These are phyloP conservation scores for Leptinotarsa defecta DNA, from an alignment of 1,140 invertebrate species.

Conservation along the genomic window DNA sequence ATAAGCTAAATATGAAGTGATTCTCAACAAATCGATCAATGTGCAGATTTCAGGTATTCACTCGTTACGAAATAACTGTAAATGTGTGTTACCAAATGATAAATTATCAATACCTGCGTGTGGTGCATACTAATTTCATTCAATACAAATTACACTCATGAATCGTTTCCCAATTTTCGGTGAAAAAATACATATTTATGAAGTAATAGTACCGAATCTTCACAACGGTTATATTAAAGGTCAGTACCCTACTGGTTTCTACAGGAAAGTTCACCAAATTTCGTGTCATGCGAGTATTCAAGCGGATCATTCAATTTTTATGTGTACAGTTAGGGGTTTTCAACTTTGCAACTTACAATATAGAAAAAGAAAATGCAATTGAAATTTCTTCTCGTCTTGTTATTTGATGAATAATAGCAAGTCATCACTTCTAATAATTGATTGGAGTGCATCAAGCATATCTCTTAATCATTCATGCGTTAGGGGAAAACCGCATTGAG, in stretches of 20 bases:
- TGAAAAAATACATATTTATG: not conserved
- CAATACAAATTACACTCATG: not conserved
- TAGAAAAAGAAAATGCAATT: not conserved
- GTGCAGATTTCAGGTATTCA: too few species aligned
- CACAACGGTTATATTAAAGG: not conserved
- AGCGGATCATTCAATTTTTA: not conserved
- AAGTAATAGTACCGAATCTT: not conserved
- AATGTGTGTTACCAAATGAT: not conserved
- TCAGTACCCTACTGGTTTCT: not conserved
- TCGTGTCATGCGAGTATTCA: not conserved
- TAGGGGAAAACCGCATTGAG: too few species aligned
- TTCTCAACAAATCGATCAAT: too few species aligned
- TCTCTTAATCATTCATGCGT: not conserved
- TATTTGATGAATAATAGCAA: not conserved
- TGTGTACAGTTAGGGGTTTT: constrained; percentile 2
- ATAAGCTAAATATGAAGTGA: too few species aligned
- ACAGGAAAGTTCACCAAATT: not conserved
- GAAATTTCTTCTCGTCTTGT: not conserved
- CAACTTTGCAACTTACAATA: not conserved
- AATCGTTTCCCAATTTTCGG: not conserved
- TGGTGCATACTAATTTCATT: not conserved
- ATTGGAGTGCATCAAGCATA: not conserved
- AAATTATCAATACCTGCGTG: not conserved
- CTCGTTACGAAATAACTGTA: too few species aligned
- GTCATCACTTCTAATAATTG: not conserved